Conservation (phyloP, 2,113 vertebrate genomes). For the Peromyscus leucopus region DNA sequence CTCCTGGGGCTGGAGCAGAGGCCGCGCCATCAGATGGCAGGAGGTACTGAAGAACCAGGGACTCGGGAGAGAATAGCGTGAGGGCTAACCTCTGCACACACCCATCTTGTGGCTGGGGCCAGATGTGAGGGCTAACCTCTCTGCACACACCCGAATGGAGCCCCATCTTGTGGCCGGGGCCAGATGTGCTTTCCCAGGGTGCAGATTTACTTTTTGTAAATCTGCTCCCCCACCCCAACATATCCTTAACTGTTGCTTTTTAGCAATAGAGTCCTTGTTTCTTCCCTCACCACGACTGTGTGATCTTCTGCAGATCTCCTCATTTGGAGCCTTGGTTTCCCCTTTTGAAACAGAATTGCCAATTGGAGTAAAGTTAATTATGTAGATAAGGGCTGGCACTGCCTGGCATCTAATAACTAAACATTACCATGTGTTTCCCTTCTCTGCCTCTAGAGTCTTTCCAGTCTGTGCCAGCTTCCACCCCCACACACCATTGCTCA, state of each 20-base stretch:
- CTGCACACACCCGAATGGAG: neutral
- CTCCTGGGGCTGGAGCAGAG: neutral
- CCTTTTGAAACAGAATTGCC: conserved; percentile 48
- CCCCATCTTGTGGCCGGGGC: neutral
- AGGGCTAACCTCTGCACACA: neutral
- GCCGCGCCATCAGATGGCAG: neutral
- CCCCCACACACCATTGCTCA: neutral
- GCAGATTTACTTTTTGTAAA: neutral
- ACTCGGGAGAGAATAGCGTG: neutral
- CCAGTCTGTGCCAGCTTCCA: neutral
- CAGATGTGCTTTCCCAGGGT: neutral
- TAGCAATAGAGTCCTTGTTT: conserved; percentile 14
- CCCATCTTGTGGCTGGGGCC: neutral
- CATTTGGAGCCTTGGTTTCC: conserved; percentile 21
- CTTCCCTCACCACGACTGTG: neutral
- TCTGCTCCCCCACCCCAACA: fast-evolving
- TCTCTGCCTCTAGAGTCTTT: conserved; percentile 3
- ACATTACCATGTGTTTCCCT: neutral
- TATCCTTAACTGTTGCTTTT: neutral
- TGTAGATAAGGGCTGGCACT: neutral
- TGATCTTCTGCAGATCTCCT: neutral
- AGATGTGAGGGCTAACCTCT: neutral
- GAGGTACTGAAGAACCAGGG: neutral
- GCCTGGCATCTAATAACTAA: conserved; percentile 14
- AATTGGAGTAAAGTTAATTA: conserved; percentile 28